Base-by-base conservation (phyloP, 2,797 vertebrate species). In the Epinephelus malabaricus region DNA sequence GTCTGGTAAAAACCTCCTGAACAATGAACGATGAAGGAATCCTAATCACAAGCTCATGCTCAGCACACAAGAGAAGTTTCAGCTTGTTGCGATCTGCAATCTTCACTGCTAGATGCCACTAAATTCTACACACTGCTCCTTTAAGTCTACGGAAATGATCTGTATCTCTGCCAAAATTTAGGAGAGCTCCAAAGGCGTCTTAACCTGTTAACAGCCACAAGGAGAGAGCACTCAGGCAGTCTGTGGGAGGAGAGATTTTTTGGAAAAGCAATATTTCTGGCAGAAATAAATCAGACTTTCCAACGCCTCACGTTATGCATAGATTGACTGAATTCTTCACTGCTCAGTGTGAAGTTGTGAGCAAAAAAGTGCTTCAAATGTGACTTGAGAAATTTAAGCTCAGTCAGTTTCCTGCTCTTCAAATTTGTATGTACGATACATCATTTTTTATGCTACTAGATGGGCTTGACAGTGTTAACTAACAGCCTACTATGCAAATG, bases 341-440 rank as follows among this genome's bases (percentile, higher is more conserved):
- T 5, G 3, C 19, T 45, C 50, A n/a, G 6, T n/a, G n/a, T 34
- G 2, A 34, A 34, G 34, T 34, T 8, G 8, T 6, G 34, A 6
- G 6, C 34, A 18, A 40, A 23, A 69, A 47, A 13, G 14, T 17
- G 23, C 50, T 11, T n/a, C 25, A 17, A 49, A 43, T 43, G 23
- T 54, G 56, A 62, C 25, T 59, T 50, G 23, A 25, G 19, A 51
- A 46, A 72, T 61, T 54, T 17, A 40, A 23, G 69, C 55, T 19
- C 47, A 67, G 27, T 40, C 61, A 6, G 51, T 19, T 63, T 58
- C 30, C 56, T 49, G 34, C 46, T 27, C 34, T 34, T 34, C 7
- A 8, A 34, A 34, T 34, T 34, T 34, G 6, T 34, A 34, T 34
- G 34, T 34, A 34, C 25, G 27, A 49, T 25, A 15, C 7, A 49